These are phyloP conservation scores for Lasius fuliginosus DNA, from an alignment of 2,888 invertebrate genomes.

Conservation along the genomic window DNA sequence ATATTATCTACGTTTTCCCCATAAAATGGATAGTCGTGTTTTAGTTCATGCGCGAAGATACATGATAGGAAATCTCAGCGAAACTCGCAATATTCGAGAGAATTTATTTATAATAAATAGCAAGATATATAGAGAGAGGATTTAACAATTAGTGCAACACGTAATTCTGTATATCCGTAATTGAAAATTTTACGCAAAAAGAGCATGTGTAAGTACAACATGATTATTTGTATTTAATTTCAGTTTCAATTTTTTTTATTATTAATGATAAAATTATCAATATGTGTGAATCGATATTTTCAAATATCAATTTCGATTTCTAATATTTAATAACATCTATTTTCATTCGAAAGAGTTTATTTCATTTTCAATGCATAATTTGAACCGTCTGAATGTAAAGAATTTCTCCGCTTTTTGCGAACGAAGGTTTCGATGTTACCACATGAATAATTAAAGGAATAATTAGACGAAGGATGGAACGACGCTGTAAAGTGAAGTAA, in stretches of 20 bases:
- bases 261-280: slow-evolving; percentile 17
- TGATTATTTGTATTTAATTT: slow-evolving; percentile 45
- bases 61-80: slow-evolving; percentile 28
- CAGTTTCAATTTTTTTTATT: not conserved
- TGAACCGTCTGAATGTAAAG: slow-evolving; percentile 13
- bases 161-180: not conserved
- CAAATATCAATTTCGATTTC: not conserved
- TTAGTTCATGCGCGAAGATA: slow-evolving; percentile 22
- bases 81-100: not conserved
- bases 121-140: not conserved
- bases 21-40: slow-evolving; percentile 30
- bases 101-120: slow-evolving; percentile 40
- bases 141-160: slow-evolving; percentile 13
- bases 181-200: not conserved
- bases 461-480: slow-evolving; percentile 37
- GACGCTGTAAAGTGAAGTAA: slow-evolving; percentile 41
- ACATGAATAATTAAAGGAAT: slow-evolving; percentile 53
- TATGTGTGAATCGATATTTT: not conserved
- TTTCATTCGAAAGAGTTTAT: not conserved
- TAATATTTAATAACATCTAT: slow-evolving; percentile 10
- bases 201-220: not conserved
- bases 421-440: slow-evolving; percentile 18
- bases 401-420: slow-evolving; percentile 36
- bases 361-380: slow-evolving; percentile 39
- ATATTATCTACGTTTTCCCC: slow-evolving; percentile 1